phyloP scores from a whole-genome alignment of 2,113 vertebrate species.

The Actenoides hombroni region DNA sequence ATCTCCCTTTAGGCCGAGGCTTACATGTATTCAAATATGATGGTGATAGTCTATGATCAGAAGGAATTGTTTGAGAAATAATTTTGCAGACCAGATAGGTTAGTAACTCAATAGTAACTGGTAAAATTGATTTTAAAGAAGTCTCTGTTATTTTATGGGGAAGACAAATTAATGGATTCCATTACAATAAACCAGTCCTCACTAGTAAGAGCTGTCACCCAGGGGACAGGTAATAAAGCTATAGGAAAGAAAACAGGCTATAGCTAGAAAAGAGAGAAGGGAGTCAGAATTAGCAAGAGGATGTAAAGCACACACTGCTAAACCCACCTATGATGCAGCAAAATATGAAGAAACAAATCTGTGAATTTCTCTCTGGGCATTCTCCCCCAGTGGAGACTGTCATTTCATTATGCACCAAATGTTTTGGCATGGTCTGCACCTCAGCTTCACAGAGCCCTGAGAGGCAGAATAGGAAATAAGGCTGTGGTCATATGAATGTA shows the following conservation, averaged over 20 bases:
- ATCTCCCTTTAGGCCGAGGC: not conserved
- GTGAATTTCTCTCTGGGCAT: not conserved
- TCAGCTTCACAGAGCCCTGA: not conserved
- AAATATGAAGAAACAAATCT: fast-evolving
- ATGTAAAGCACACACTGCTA: not conserved
- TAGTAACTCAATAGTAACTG: not conserved
- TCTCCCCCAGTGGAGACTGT: not conserved
- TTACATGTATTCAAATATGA: not conserved
- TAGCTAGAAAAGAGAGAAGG: not conserved
- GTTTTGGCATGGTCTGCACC: not conserved
- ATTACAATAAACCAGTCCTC: not conserved
- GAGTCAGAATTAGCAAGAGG: not conserved
- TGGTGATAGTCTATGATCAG: not conserved
- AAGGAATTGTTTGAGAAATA: not conserved
- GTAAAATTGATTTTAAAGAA: not conserved
- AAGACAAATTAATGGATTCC: not conserved
- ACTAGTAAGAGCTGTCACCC: not conserved
- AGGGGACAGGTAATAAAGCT: not conserved
- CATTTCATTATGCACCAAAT: not conserved
- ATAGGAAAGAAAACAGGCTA: not conserved
- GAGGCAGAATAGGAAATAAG: not conserved
- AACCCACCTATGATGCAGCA: not conserved
- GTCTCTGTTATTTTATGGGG: not conserved
- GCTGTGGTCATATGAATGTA: fast-evolving
- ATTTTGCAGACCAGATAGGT: not conserved